A percentile compares a stretch with the other conserved stretches of the same genome.
Conservation (phyloP, 2,888 invertebrate species). For the Lymantria monacha region DNA sequence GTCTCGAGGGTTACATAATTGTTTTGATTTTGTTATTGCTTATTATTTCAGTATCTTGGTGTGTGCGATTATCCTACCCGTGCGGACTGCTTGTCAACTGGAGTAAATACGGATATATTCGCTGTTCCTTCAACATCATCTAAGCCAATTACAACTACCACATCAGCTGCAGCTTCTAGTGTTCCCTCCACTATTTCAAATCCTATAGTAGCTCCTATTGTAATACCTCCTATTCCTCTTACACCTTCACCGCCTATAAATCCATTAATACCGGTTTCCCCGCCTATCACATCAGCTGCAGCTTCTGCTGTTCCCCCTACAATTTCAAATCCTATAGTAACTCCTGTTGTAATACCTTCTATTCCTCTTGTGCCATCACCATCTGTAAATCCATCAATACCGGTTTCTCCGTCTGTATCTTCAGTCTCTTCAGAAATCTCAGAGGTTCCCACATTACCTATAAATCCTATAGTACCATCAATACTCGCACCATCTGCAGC, state of each 20-base stretch:
- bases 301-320: conserved; percentile 4
- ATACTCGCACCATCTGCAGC: conserved; percentile 5
- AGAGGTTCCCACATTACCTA: conserved; percentile 2
- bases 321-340: neutral
- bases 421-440: neutral
- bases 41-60: conserved; percentile 76
- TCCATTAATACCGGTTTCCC: neutral
- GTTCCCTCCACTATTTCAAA: conserved; percentile 7
- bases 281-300: neutral
- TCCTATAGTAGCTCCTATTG: neutral
- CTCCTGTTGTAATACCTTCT: conserved; percentile 5
- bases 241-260: conserved; percentile 10
- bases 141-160: neutral
- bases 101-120: conserved; percentile 15
- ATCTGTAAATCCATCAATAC: neutral
- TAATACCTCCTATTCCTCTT: conserved; percentile 7
- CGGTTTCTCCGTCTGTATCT: conserved; percentile 7
- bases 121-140: neutral
- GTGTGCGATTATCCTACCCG: conserved; percentile 84
- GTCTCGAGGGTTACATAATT: too few relatives aligned
- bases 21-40: too few relatives aligned
- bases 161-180: neutral
- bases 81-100: conserved; percentile 75
- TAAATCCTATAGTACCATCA: conserved; percentile 9
- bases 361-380: conserved; percentile 10